Percentiles rank a stretch among this genome's conserved stretches.
phyloP scores from a whole-genome alignment of 2,888 invertebrate species.

The Amphimallon solstitiale region DNA sequence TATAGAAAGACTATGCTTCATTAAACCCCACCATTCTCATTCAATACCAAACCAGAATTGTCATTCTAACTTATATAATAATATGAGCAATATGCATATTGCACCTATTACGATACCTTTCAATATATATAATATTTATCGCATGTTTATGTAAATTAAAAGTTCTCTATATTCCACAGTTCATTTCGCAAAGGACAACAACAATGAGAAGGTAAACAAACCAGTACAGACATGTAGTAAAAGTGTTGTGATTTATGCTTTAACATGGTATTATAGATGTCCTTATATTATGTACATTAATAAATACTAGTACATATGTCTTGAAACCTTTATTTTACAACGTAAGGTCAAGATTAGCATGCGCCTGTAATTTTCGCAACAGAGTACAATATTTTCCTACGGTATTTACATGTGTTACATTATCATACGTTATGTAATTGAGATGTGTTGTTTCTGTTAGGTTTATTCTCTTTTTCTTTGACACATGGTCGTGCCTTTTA shows the following conservation, averaged over 20 bases:
- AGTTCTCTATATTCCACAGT: not conserved
- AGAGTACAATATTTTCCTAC: not conserved
- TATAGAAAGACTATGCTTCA: no score
- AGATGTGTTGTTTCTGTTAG: constrained; percentile 11
- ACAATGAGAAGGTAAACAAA: not conserved
- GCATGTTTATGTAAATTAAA: constrained; percentile 21
- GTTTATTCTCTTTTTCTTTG: constrained; percentile 19
- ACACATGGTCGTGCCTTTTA: not conserved
- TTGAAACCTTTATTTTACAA: constrained; percentile 8
- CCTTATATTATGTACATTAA: not conserved
- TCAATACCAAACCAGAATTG: no score
- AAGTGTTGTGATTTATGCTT: constrained; percentile 6
- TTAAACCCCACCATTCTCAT: no score
- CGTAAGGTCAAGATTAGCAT: constrained; percentile 33
- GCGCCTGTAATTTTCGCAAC: constrained; percentile 9
- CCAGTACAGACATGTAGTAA: constrained; percentile 2
- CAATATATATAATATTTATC: constrained; percentile 8
- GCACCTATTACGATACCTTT: no score
- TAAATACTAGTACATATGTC: no score
- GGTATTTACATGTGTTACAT: not conserved
- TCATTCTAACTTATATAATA: no score
- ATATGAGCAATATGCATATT: no score
- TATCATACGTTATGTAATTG: constrained; percentile 17
- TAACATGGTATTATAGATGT: constrained; percentile 4
- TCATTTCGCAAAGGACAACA: constrained; percentile 1